phyloP scores from a whole-genome alignment of 2,797 vertebrate species.

The Parambassis ranga region DNA sequence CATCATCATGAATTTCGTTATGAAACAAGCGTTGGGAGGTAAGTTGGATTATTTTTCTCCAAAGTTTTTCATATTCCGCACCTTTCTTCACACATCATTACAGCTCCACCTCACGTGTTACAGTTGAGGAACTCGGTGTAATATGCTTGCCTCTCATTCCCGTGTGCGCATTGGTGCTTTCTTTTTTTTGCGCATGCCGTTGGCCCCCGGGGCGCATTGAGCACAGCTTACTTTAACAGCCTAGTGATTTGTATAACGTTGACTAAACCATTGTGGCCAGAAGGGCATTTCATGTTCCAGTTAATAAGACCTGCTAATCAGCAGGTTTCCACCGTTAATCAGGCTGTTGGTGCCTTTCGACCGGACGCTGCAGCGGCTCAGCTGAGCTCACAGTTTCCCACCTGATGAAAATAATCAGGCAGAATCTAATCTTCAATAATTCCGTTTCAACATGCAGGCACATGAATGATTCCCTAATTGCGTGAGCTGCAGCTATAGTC shows the following conservation, averaged over 20 bases:
- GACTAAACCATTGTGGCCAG: neutral
- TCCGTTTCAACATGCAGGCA: conserved; percentile 32
- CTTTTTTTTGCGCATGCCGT: neutral
- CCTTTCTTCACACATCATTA: no score
- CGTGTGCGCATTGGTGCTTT: neutral
- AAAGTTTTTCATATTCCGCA: conserved; percentile 1
- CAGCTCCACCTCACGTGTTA: neutral
- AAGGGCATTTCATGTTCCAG: conserved; percentile 29
- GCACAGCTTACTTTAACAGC: conserved; percentile 21
- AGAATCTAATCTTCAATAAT: conserved; percentile 56
- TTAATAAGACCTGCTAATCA: conserved; percentile 10
- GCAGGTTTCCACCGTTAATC: conserved; percentile 1
- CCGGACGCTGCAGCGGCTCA: conserved; percentile 23
- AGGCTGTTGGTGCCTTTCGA: neutral
- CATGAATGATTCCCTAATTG: conserved; percentile 50
- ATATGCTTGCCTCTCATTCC: no score
- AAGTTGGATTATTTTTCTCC: conserved; percentile 60
- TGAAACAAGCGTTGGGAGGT: conserved; percentile 97
- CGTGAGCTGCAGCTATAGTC: conserved; percentile 28
- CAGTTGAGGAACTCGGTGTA: neutral
- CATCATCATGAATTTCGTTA: conserved; percentile 94
- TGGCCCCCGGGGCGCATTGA: conserved; percentile 7
- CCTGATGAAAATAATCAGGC: conserved; percentile 43
- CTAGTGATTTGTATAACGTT: conserved; percentile 29
- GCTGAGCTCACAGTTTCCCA: conserved; percentile 40